Conservation (phyloP, 2,797 vertebrate genomes). For the Lindbergichthys nudifrons region DNA sequence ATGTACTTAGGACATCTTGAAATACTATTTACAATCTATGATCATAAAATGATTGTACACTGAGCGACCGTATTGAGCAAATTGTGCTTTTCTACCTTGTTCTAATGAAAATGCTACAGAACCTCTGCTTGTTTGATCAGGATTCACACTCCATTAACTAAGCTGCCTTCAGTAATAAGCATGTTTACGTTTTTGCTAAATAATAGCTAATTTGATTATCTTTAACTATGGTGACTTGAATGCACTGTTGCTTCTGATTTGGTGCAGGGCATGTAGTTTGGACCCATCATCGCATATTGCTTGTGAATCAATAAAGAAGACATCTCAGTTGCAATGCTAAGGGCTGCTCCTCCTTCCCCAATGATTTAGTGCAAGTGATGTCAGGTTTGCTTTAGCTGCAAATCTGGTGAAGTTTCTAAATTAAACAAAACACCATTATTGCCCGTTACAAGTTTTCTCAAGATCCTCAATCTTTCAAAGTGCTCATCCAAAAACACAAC, state of each 20-base stretch:
- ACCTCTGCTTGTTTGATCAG: constrained; percentile 53
- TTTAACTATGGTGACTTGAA: constrained; percentile 38
- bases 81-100: constrained; percentile 83
- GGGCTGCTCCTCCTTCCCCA: constrained; percentile 28
- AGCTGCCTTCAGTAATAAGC: constrained; percentile 37
- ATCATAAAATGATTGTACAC: constrained; percentile 81
- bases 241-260: constrained; percentile 25
- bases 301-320: constrained; percentile 74
- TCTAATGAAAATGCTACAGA: constrained; percentile 77
- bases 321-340: constrained; percentile 56
- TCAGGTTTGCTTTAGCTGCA: constrained; percentile 68
- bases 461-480: constrained; percentile 44
- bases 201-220: constrained; percentile 61
- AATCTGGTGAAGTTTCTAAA: constrained; percentile 41
- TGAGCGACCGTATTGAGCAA: constrained; percentile 72
- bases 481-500: constrained; percentile 22
- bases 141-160: constrained; percentile 44
- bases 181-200: constrained; percentile 30
- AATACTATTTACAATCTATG: constrained; percentile 86
- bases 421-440: constrained; percentile 42
- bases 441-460: constrained; percentile 16
- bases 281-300: constrained; percentile 76
- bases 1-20: constrained; percentile 84
- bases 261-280: constrained; percentile 57
- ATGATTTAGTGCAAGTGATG: constrained; percentile 78